These are phyloP conservation scores for Sylvia borin DNA, from an alignment of 2,797 vertebrate species.

Conservation along the genomic window DNA sequence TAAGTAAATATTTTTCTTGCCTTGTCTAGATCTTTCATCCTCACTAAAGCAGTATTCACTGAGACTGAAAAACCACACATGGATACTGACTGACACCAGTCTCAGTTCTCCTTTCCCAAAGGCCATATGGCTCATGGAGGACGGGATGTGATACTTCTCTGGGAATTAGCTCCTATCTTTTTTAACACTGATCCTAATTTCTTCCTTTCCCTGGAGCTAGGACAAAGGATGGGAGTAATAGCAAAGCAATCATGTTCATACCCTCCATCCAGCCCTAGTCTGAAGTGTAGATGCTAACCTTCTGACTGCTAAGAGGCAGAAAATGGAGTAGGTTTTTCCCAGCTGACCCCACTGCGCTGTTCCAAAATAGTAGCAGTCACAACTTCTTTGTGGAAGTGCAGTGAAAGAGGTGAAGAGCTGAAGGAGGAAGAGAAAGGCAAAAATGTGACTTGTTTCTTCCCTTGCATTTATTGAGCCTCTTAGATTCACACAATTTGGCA, in stretches of 20 bases:
- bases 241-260: neutral
- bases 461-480: neutral
- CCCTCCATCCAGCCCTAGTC: neutral
- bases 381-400: neutral
- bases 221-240: neutral
- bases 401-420: neutral
- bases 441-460: neutral
- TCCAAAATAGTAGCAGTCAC: neutral
- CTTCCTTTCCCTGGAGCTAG: neutral
- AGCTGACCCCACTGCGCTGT: accelerated
- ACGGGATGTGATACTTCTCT: neutral
- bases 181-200: neutral
- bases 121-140: neutral
- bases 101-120: neutral
- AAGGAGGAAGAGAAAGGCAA: neutral
- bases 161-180: neutral
- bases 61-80: neutral
- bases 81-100: neutral
- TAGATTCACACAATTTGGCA: neutral
- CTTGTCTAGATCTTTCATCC: neutral
- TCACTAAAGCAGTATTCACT: neutral
- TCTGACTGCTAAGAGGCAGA: neutral
- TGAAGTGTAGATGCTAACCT: neutral
- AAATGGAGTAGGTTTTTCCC: neutral
- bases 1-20: neutral